phyloP scores from a whole-genome alignment of 2,113 vertebrate genomes.

The Clarias gariepinus region DNA sequence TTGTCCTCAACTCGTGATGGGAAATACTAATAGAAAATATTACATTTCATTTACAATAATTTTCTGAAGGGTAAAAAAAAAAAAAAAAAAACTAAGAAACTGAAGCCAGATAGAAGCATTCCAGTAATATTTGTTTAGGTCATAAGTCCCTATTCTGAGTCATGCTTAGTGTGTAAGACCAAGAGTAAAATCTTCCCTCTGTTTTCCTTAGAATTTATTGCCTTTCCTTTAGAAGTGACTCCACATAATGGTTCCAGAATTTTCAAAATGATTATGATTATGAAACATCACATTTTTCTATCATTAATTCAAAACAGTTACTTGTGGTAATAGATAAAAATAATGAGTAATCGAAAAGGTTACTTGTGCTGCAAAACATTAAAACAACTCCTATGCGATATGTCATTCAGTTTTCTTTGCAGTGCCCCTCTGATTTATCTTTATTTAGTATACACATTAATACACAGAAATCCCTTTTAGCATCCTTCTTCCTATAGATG shows the following conservation, averaged over 20 bases:
- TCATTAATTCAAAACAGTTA: background rate
- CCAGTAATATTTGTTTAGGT: background rate
- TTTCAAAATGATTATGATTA: no score
- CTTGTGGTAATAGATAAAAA: no score
- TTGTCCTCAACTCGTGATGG: background rate
- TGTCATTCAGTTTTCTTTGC: background rate
- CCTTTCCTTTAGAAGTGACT: background rate
- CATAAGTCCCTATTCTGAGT: conserved; percentile 5
- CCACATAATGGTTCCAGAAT: background rate
- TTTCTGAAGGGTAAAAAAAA: background rate
- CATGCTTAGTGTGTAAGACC: background rate
- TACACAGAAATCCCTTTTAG: background rate
- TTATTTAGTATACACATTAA: background rate
- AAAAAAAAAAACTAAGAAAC: background rate
- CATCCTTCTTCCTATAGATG: background rate
- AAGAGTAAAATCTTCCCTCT: background rate
- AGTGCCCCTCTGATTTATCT: background rate
- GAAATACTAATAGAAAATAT: background rate
- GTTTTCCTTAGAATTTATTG: background rate
- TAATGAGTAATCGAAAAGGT: background rate
- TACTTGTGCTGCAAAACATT: background rate
- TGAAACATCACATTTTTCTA: background rate
- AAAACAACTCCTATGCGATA: background rate
- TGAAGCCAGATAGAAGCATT: background rate
- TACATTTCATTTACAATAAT: background rate